These are phyloP conservation scores for Lymantria dispar DNA, from an alignment of 2,888 invertebrate genomes.

Conservation along the genomic window DNA sequence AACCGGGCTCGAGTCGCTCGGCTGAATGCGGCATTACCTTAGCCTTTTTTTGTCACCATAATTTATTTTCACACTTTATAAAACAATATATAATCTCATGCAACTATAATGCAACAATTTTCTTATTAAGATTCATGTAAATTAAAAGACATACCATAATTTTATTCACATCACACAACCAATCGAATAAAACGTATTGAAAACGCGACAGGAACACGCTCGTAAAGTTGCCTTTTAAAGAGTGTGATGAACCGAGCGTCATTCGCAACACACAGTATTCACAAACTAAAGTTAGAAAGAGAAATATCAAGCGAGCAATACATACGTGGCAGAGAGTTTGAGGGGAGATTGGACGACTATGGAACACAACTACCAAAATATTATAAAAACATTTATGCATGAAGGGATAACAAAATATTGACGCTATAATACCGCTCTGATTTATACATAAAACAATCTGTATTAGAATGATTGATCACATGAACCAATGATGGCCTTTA, in stretches of 20 bases:
- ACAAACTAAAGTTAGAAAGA: slow-evolving; percentile 57
- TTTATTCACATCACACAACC: slow-evolving; percentile 12
- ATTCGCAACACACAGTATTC: slow-evolving; percentile 32
- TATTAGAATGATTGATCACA: slow-evolving; percentile 49
- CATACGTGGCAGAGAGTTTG: slow-evolving; percentile 46
- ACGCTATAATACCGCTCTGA: slow-evolving; percentile 58
- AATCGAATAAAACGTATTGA: slow-evolving; percentile 16
- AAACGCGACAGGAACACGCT: slow-evolving; percentile 27
- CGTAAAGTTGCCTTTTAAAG: slow-evolving; percentile 36
- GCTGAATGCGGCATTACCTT: neutral
- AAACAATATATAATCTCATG: too few species aligned
- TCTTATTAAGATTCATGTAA: too few species aligned
- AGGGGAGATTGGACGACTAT: slow-evolving; percentile 43
- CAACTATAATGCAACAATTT: too few species aligned
- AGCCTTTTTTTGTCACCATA: neutral
- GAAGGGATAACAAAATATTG: slow-evolving; percentile 73
- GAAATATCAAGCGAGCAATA: slow-evolving; percentile 47
- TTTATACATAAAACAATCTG: slow-evolving; percentile 50
- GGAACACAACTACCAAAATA: slow-evolving; percentile 67
- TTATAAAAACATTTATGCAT: slow-evolving; percentile 78
- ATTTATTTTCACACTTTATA: too few species aligned
- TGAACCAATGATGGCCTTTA: slow-evolving; percentile 41
- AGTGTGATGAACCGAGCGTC: slow-evolving; percentile 35
- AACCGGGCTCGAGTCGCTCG: slow-evolving; percentile 15
- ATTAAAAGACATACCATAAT: neutral